Evolutionary conservation across 2,113 vertebrate genomes (phyloP), one percentile per base, ranked within the genome.

Genomic region (Gymnarchus niloticus): DNA sequence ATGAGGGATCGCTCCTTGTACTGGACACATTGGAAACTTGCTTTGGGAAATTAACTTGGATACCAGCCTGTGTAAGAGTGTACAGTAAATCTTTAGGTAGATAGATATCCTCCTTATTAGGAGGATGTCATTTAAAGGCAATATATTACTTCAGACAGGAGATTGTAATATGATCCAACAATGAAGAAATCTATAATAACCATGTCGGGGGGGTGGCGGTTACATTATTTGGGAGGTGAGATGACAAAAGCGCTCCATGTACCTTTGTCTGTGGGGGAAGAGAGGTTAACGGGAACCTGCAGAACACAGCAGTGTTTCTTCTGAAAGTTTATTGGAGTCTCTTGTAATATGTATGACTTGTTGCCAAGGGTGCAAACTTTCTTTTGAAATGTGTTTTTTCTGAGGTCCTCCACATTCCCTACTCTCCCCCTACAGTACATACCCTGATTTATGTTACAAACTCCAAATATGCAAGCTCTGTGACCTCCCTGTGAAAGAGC

Each of bases 401-500:
- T 48, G 25, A 52, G 25, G 51, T 82, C 51, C 41, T 56, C 44
- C 76, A 33, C 44, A 3, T 19, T 41, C 44, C 76, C 44, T 14
- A 12, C 41, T 6, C 4, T 14, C 2, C 21, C 41, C 5, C 37
- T 23, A 3, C 21, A 78, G 37, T 33, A 23, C 83, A 48, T 37
- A 56, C 46, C 48, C 80, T 51, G 23, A 48, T 44, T 14, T 49
- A 51, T 28, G 44, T 69, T 41, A 69, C 61, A 69, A 25, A 48
- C 57, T 73, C 9, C 25, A 52, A n/a, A 52, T 85, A 69, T 85
- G 84, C 84, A 85, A 85, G 65, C 28, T 84, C 61, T 46, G 73
- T 78, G 65, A 54, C 49, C 25, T 54, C 48, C 84, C 65, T 65
- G 65, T 44, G 28, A 52, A 76, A 56, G 84, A 78, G 23, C 54